Base-by-base conservation (phyloP, 2,888 invertebrate species). In the Xestia xanthographa region DNA sequence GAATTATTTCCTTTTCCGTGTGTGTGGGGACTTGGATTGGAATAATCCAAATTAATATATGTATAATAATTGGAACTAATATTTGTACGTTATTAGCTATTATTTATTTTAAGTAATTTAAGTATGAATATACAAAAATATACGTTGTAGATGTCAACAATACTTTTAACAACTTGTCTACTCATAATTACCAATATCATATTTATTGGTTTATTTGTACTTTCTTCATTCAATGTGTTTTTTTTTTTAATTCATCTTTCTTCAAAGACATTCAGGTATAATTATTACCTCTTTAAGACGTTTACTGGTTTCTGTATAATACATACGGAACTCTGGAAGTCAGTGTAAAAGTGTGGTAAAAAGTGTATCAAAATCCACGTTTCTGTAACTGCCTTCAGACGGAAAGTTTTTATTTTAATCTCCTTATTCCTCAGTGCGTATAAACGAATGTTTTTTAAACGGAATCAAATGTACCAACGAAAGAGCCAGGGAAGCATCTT, bases 401-500 rank as follows among this genome's bases (percentile, higher is more conserved):
- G 65, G 69, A 66, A 79, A 79, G 60, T 76, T 87, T 85, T 76
- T 66, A 79, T 87, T 87, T 82, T 73, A 82, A 76, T 79, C 60
- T 62, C 48, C 66, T 56, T 75, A 77, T 66, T 77, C 41, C 70
- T 43, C 38, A 65, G 26, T 73, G 48, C 14, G 3, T 38, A 65
- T 70, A 70, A 45, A 65, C 68, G 20, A 63, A 75, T 75, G 58
- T 77, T 74, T 66, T 45, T 63, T 48, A 65, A 77, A 74, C 68
- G 38, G 26, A 53, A 77, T 78, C 66, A 34, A 76, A 82, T 48
- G 26, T 66, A 48, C 17, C 34, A 50, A 53, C 5, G 1, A 62
- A 72, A 78, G 67, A 12, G n/a, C n/a, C 22, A 11, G 2, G 22
- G 58, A 73, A 45, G 53, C 29, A 0, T 75, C n/a, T 72, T 56